These are phyloP conservation scores for Brachionus sp. DNA, from an alignment of 1,140 invertebrate genomes.

Conservation along the genomic window DNA sequence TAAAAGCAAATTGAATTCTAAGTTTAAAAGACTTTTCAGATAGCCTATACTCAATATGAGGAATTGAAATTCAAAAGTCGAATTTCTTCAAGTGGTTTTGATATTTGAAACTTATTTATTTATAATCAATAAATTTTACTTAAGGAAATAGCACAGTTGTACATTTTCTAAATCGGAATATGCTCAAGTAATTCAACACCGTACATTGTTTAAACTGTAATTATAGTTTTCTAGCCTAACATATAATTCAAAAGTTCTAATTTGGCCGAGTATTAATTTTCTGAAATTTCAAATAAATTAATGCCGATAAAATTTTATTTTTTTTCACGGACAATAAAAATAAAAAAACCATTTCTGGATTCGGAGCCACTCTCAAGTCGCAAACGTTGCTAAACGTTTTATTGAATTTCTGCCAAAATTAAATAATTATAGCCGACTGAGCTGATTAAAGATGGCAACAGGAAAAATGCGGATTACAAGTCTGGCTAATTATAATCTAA, in stretches of 20 bases:
- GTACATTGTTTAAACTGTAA: conserved; percentile 18
- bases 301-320: background rate
- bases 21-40: background rate
- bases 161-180: background rate
- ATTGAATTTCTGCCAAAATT: conserved; percentile 3
- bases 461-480: background rate
- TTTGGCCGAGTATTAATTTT: background rate
- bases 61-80: background rate
- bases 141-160: conserved; percentile 28
- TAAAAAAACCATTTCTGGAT: background rate
- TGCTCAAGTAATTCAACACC: background rate
- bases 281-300: background rate
- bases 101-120: conserved; percentile 23
- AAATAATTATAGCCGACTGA: conserved; percentile 25
- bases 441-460: conserved; percentile 6
- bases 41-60: background rate
- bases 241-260: conserved; percentile 1
- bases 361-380: background rate
- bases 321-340: conserved; percentile 17
- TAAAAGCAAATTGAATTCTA: background rate
- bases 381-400: background rate
- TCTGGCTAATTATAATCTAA: conserved; percentile 5
- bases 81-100: conserved; percentile 9
- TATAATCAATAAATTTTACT: background rate
- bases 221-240: conserved; percentile 1